Percentiles rank a stretch among this genome's conserved stretches.
These are phyloP conservation scores for Steinernema scapterisci DNA, from an alignment of 2,888 invertebrate genomes.

Conservation along the genomic window DNA sequence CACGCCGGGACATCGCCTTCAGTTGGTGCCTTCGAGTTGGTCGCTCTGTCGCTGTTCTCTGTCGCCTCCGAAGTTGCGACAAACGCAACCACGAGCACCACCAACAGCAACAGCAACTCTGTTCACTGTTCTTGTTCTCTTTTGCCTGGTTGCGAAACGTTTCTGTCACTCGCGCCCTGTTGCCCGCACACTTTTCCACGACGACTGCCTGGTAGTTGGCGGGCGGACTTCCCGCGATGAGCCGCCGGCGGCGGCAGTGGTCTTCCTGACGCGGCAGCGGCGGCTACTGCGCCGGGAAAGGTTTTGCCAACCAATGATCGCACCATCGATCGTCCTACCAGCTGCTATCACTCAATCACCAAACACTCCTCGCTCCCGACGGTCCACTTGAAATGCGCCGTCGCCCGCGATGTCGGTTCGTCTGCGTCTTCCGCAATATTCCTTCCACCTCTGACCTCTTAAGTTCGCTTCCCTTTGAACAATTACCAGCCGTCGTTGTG, in stretches of 20 bases:
- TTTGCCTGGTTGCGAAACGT: slow-evolving; percentile 16
- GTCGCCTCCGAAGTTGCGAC: slow-evolving; percentile 19
- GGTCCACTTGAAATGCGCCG: slow-evolving; percentile 23
- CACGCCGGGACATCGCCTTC: slow-evolving; percentile 7
- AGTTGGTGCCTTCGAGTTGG: not conserved
- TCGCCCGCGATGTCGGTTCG: not conserved
- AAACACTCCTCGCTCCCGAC: slow-evolving; percentile 21
- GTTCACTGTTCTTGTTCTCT: not conserved
- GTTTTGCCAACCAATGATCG: slow-evolving; percentile 27
- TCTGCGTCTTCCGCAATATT: slow-evolving; percentile 1
- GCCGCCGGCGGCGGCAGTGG: not conserved
- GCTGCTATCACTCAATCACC: slow-evolving; percentile 30
- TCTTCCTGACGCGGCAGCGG: not conserved
- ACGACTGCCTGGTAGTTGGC: not conserved
- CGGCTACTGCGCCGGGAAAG: not conserved
- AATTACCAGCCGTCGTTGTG: slow-evolving; percentile 10
- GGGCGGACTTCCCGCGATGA: not conserved
- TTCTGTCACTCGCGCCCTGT: slow-evolving; percentile 14
- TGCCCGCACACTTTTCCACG: not conserved
- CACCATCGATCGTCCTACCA: slow-evolving; percentile 26
- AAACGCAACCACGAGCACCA: not conserved
- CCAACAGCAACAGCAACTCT: no score
- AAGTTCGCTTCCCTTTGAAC: not conserved
- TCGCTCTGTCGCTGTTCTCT: slow-evolving; percentile 8
- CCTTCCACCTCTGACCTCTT: not conserved